phyloP scores from a whole-genome alignment of 2,888 invertebrate species.

The Eretmocerus hayati region DNA sequence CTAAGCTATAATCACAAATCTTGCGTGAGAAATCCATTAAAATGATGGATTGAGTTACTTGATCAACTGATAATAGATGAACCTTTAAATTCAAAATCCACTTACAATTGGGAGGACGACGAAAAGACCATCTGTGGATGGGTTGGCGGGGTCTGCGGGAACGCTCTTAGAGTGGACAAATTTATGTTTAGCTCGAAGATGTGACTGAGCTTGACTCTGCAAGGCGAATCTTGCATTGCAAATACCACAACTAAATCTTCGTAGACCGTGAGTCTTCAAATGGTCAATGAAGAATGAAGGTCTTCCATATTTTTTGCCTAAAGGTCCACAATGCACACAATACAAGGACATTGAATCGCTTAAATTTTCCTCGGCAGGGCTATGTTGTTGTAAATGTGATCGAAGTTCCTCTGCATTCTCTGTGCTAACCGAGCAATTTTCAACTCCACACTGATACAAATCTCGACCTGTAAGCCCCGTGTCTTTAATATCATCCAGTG shows the following conservation, averaged over 20 bases:
- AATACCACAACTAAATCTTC: conserved; percentile 55
- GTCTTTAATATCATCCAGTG: conserved; percentile 38
- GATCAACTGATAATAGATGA: background rate
- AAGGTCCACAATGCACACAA: conserved; percentile 50
- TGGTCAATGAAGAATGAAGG: conserved; percentile 52
- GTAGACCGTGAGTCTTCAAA: conserved; percentile 54
- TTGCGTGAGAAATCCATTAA: too few species aligned
- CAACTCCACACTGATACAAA: conserved; percentile 51
- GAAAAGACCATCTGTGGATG: conserved; percentile 49
- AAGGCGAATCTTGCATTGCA: conserved; percentile 47
- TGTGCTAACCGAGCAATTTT: conserved; percentile 44
- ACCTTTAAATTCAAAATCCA: background rate
- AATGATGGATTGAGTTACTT: background rate
- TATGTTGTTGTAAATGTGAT: conserved; percentile 45
- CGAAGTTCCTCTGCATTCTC: conserved; percentile 41
- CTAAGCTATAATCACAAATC: too few species aligned
- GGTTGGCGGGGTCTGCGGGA: conserved; percentile 48
- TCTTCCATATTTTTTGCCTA: conserved; percentile 47
- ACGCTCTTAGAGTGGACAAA: conserved; percentile 42
- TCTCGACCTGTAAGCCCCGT: conserved; percentile 45
- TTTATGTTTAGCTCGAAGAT: conserved; percentile 53
- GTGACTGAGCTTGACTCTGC: conserved; percentile 41
- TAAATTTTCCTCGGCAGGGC: conserved; percentile 27
- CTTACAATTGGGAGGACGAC: conserved; percentile 46
- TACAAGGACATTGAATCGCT: conserved; percentile 21